These are phyloP conservation scores for Dicentrarchus labrax DNA, from an alignment of 2,113 vertebrate genomes.

Conservation along the genomic window DNA sequence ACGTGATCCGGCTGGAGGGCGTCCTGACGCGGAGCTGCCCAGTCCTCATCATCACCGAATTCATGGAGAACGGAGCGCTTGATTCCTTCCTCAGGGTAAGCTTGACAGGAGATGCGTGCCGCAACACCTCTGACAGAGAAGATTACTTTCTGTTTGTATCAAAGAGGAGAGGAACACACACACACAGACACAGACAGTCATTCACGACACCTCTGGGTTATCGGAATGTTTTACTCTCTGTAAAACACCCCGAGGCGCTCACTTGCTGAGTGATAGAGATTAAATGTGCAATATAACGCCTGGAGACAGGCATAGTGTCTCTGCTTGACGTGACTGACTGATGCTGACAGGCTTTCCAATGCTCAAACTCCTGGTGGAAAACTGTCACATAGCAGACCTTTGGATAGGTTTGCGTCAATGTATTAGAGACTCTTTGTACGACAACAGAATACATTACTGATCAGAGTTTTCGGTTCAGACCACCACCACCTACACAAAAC, in stretches of 20 bases:
- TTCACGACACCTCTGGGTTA: slow-evolving; percentile 69
- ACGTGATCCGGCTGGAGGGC: slow-evolving; percentile 97
- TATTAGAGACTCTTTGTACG: slow-evolving; percentile 60
- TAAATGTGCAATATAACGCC: slow-evolving; percentile 76
- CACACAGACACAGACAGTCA: slow-evolving; percentile 42
- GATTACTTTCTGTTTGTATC: slow-evolving; percentile 65
- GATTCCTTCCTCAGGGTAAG: slow-evolving; percentile 98
- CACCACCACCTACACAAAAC: slow-evolving; percentile 61
- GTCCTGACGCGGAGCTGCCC: slow-evolving; percentile 98
- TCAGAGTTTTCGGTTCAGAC: slow-evolving; percentile 54
- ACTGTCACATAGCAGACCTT: slow-evolving; percentile 68
- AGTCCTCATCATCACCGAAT: slow-evolving; percentile 98
- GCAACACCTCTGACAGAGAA: slow-evolving; percentile 49
- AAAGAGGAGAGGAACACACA: slow-evolving; percentile 54
- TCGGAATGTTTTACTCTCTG: slow-evolving; percentile 67
- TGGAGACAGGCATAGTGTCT: slow-evolving; percentile 69
- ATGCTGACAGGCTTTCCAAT: slow-evolving; percentile 70
- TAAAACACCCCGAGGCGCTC: slow-evolving; percentile 74
- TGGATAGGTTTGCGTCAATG: slow-evolving; percentile 56
- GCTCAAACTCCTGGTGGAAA: slow-evolving; percentile 68
- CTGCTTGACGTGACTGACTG: slow-evolving; percentile 73
- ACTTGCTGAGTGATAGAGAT: slow-evolving; percentile 76
- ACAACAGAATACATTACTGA: slow-evolving; percentile 66
- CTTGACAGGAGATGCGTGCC: slow-evolving; percentile 7
- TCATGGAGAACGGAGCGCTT: slow-evolving; percentile 98